phyloP scores from a whole-genome alignment of 1,140 invertebrate genomes.

The Metopolophium dirhodum region DNA sequence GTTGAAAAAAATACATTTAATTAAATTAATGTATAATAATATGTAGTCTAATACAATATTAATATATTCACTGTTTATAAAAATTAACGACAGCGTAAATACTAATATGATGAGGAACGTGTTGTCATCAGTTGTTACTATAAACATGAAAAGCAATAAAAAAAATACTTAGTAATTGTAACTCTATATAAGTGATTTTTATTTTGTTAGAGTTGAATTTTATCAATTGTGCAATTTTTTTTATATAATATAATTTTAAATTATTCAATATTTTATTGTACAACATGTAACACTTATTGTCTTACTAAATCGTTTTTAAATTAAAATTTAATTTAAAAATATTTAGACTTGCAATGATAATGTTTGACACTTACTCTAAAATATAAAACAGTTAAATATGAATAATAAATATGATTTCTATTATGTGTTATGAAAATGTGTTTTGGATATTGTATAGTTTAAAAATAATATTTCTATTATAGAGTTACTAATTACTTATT shows the following conservation, averaged over 20 bases:
- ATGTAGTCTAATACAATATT: background rate
- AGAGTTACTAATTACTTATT: background rate
- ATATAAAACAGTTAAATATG: background rate
- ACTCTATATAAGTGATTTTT: conserved; percentile 30
- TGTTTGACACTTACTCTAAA: background rate
- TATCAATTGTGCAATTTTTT: conserved; percentile 8
- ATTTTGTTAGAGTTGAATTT: background rate
- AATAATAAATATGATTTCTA: background rate
- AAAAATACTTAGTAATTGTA: background rate
- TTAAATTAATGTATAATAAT: background rate
- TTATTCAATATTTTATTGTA: conserved; percentile 13
- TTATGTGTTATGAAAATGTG: background rate
- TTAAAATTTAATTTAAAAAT: background rate
- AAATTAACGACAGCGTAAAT: background rate
- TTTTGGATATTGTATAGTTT: background rate
- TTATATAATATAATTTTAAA: background rate
- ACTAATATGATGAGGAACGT: background rate
- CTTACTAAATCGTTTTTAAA: background rate
- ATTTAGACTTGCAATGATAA: background rate
- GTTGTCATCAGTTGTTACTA: background rate
- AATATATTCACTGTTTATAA: background rate
- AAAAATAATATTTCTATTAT: conserved; percentile 1
- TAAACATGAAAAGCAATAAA: background rate
- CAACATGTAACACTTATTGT: background rate
- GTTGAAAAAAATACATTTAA: background rate